Base-by-base conservation (phyloP, 2,113 vertebrate genomes). In the Vidua macroura region DNA sequence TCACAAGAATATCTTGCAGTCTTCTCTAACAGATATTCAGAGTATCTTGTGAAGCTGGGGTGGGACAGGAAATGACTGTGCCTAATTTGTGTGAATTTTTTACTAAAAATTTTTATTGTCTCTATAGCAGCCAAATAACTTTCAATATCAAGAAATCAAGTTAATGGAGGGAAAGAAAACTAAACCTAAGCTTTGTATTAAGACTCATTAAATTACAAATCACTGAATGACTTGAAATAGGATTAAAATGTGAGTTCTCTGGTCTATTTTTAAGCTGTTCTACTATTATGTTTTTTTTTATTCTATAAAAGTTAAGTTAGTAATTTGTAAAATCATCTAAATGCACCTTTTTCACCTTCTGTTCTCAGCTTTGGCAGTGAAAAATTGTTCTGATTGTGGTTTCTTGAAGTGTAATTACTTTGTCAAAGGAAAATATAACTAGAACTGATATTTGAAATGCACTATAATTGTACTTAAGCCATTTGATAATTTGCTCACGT, bases 341-440 rank as follows among this genome's bases (percentile, higher is more conserved):
- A 94, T 95, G 94, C 86, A 98, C 96, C 97, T 98, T 97, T 97
- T 95, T 96, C 93, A 98, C 95, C 95, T 97, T 97, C 95, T 97
- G 96, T 98, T 97, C 97, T 97, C 88, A 96, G 86, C 97, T 94
- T 97, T 97, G 96, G 96, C 97, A 97, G 94, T 91, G 92, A 97
- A 98, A 98, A 97, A 96, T 93, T 95, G 97, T 96, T 96, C 97
- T 80, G 96, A 97, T 97, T 97, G 95, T 22, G 13, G 84, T 95
- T 97, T 97, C 97, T 97, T 94, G 94, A 97, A 97, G 96, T 95
- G 95, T 95, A 97, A 98, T 98, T 98, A 97, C 95, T 98, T 97
- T 97, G 97, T 98, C 96, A 97, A 97, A 97, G 95, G 84, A 95
- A 98, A 98, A 98, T 97, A 97, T 98, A 98, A 98, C 98, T 98